Base-by-base conservation (phyloP, 2,888 invertebrate species). In the Geotrupes spiniger region DNA sequence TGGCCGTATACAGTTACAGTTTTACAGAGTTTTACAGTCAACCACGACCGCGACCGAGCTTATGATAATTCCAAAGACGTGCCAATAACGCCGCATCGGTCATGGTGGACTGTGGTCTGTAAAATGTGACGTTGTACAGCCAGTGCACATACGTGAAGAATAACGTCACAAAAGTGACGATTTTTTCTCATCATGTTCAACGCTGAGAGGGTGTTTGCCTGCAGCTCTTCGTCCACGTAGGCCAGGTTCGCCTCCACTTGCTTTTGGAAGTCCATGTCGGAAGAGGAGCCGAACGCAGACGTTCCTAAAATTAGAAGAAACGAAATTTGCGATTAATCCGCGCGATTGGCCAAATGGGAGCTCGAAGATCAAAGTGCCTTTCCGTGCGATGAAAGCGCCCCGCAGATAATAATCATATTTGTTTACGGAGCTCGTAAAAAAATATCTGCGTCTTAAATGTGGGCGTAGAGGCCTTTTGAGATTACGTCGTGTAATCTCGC, bases 141-240 rank as follows among this genome's bases (percentile, higher is more conserved):
- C 65, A 65, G 73, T 63, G 77, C 77, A 76, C 80, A 80, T 66
- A 89, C 90, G 71, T 88, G 84, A 63, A 92, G 78, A 64, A 87
- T 80, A 61, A 89, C 89, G 76, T 92, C 92, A 76, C 88, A 92
- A 74, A 92, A 89, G 69, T 91, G 87, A 48, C 85, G 82, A 70
- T 88, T 87, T 73, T 87, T 87, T 63, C 89, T 79, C 81, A 91
- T 83, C 75, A 83, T 85, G 75, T 87, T 86, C 58, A 91, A 79
- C 27, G 84, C 80, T 44, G 76, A 73, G 53, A 89, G 78, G 58
- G 83, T 82, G 58, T 78, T 76, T 56, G 77, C 74, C 54, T 82
- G 81, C 64, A 81, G 79, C 36, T 69, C 75, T 29, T 76, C 77
- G 69, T 84, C 84, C 48, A 69, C 68, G 69, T 79, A 78, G 53